phyloP scores from a whole-genome alignment of 2,113 vertebrate species.

The Athene noctua region DNA sequence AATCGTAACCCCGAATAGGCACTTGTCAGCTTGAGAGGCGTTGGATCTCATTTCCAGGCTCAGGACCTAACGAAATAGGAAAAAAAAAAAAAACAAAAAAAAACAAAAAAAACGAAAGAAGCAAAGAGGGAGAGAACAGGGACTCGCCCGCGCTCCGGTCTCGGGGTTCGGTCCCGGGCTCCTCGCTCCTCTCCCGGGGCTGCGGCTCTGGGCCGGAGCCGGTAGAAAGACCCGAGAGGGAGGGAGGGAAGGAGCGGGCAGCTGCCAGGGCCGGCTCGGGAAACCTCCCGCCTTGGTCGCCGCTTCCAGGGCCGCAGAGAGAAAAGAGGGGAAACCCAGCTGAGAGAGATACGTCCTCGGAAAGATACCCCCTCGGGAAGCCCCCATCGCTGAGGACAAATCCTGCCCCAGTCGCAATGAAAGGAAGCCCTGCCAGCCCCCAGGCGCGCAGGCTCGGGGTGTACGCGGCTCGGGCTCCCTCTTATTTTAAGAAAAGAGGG shows the following conservation, averaged over 20 bases:
- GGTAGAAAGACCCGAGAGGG: fast-evolving
- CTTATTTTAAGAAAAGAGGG: neutral
- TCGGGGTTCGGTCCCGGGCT: neutral
- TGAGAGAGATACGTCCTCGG: neutral
- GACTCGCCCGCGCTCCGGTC: fast-evolving
- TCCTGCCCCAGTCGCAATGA: neutral
- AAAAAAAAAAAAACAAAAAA: too few relatives aligned
- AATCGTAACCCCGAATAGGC: neutral
- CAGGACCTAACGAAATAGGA: neutral
- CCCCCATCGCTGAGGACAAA: neutral
- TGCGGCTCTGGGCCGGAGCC: neutral
- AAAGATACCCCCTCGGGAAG: neutral
- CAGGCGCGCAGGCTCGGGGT: neutral
- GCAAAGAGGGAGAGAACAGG: neutral
- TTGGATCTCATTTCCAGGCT: fast-evolving
- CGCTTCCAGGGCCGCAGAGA: neutral
- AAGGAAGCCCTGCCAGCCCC: neutral
- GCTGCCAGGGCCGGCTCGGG: neutral
- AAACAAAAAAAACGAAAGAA: neutral
- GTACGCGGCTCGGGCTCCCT: too few relatives aligned
- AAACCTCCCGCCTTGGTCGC: neutral
- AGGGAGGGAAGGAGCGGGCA: neutral
- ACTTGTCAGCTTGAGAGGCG: neutral
- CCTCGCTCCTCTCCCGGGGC: neutral
- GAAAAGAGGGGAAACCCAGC: neutral